phyloP scores from a whole-genome alignment of 2,113 vertebrate species.

The Cynopterus brachyotis region DNA sequence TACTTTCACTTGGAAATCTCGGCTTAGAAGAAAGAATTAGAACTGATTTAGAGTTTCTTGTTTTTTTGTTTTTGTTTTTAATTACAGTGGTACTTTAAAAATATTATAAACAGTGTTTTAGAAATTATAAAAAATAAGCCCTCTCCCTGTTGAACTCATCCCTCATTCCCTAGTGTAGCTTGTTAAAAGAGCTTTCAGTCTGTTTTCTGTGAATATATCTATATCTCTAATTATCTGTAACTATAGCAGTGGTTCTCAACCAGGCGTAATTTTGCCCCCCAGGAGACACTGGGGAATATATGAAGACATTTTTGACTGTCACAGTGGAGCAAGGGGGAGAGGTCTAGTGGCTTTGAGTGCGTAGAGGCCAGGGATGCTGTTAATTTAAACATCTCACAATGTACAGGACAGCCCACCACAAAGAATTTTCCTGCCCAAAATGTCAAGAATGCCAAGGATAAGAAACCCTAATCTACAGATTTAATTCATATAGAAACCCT shows the following conservation, averaged over 20 bases:
- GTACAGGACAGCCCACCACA: not conserved
- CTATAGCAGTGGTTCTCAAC: not conserved
- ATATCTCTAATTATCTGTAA: not conserved
- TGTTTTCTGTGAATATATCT: not conserved
- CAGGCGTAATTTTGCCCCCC: not conserved
- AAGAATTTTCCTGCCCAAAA: not conserved
- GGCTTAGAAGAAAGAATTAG: not conserved
- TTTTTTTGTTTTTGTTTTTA: constrained; percentile 14
- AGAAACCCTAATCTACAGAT: not conserved
- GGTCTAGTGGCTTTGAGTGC: not conserved
- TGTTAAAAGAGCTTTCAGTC: not conserved
- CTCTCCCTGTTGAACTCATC: not conserved
- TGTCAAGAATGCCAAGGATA: not conserved
- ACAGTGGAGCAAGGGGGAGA: not conserved
- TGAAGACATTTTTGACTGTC: not conserved
- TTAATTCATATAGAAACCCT: not conserved
- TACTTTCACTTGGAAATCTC: constrained; percentile 47
- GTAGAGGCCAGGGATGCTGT: not conserved
- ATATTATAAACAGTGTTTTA: constrained; percentile 31
- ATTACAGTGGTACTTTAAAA: constrained; percentile 29
- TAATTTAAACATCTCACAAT: not conserved
- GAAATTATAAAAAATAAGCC: constrained; percentile 33
- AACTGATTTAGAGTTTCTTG: constrained; percentile 32
- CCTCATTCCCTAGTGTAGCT: not conserved
- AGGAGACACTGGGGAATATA: not conserved